These are phyloP conservation scores for Neodontobutis hainanensis DNA, from an alignment of 2,113 vertebrate species.

Conservation along the genomic window DNA sequence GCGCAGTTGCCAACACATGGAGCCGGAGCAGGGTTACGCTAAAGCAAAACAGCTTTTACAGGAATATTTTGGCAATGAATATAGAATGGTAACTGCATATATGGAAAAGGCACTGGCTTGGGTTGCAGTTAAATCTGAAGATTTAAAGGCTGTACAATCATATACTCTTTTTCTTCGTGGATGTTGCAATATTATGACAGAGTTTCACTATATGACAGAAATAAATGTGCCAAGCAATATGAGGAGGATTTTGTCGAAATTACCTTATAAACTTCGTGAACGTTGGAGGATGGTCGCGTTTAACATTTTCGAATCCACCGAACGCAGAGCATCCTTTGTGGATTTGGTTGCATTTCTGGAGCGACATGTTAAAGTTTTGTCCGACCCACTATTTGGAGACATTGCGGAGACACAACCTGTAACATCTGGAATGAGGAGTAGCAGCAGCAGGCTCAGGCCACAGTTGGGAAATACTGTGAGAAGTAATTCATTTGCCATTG, in stretches of 20 bases:
- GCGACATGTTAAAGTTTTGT: background rate
- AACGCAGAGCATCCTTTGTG: background rate
- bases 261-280: background rate
- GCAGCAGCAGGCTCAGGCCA: no score
- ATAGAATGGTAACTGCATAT: no score
- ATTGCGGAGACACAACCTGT: no score
- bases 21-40: background rate
- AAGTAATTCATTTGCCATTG: no score
- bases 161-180: background rate
- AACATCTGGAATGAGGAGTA: no score
- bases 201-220: background rate
- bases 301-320: background rate
- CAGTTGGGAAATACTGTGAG: no score
- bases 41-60: background rate
- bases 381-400: background rate
- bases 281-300: background rate
- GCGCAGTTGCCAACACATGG: background rate
- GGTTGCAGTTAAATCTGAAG: background rate
- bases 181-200: conserved; percentile 1
- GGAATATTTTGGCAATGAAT: no score
- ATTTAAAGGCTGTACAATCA: background rate
- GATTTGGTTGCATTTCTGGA: background rate
- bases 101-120: background rate
- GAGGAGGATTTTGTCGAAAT: background rate
- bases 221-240: conserved; percentile 1